phyloP scores from a whole-genome alignment of 2,797 vertebrate genomes.

The Erethizon dorsatum region DNA sequence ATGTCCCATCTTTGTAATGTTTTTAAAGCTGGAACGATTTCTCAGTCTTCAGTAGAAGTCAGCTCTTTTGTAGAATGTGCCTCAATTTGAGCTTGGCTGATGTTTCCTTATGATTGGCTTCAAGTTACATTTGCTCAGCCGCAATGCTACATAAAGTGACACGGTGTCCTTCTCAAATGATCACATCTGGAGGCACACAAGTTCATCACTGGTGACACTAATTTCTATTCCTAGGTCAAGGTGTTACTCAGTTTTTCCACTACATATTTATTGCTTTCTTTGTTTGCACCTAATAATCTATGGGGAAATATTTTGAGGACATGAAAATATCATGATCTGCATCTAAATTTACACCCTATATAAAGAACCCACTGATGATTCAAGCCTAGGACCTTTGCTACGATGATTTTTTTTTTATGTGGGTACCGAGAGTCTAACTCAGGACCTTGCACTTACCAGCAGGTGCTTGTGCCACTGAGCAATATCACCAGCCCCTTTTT shows the following conservation, averaged over 20 bases:
- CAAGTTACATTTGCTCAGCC: not conserved
- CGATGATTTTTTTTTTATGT: too few relatives aligned
- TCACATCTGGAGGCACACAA: not conserved
- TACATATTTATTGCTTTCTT: not conserved
- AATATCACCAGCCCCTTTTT: too few relatives aligned
- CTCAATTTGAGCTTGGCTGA: not conserved
- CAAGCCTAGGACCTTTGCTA: not conserved
- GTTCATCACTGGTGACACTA: not conserved
- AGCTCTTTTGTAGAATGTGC: not conserved
- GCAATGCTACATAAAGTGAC: not conserved
- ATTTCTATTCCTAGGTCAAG: conserved; percentile 25
- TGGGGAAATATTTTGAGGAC: conserved; percentile 2
- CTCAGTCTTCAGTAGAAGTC: conserved; percentile 25
- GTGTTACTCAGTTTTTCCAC: not conserved
- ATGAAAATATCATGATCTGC: conserved; percentile 3
- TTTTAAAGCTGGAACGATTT: conserved; percentile 60
- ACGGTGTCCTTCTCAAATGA: not conserved
- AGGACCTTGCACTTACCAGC: too few relatives aligned
- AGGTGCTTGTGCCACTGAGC: too few relatives aligned
- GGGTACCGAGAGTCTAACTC: too few relatives aligned
- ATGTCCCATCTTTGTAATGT: conserved; percentile 24
- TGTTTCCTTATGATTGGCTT: not conserved
- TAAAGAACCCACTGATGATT: not conserved
- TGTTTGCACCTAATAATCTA: not conserved
- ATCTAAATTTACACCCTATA: not conserved